Base-by-base conservation (phyloP, 2,113 vertebrate species). In the Zingel zingel region DNA sequence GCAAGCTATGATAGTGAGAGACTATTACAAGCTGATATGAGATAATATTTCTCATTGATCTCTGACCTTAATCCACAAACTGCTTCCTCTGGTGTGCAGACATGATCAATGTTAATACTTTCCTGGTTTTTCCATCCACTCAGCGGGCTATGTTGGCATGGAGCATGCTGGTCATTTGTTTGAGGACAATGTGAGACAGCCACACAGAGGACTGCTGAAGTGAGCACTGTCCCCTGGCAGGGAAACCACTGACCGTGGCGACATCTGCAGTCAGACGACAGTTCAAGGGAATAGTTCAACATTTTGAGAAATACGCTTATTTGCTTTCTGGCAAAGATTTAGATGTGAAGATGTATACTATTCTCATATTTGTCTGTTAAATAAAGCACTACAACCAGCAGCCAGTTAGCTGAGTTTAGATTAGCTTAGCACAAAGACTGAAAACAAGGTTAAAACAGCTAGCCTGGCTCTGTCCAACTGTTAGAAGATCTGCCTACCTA, bases 191-290 rank as follows among this genome's bases (percentile, higher is more conserved):
- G 50, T 77, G 82, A 83, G 78, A 74, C 71, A 62, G 77, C 63
- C 48, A 33, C 39, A 65, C 47, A 51, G 59, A 23, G n/a, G 76
- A 85, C 64, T 77, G 87, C 78, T 83, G 81, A 86, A 79, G 75
- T 70, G 62, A 72, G 77, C 85, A 69, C 12, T 58, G 77, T 85
- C 78, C 85, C 51, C 82, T 81, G 81, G 74, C 79, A 79, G n/a
- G 9, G 12, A 59, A 71, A 73, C 33, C 50, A 76, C 53, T 4
- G n/a, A 0, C 63, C 1, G 27, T 53, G 75, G 71, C 83, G 76
- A 89, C 69, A 70, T 80, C 83, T 79, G 82, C 82, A 61, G 72
- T 43, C 15, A 71, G 73, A 67, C 43, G 50, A 63, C 25, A 0
- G 48, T 27, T 45, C n/a, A 51, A 19, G 65, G 39, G n/a, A 47